phyloP scores from a whole-genome alignment of 2,797 vertebrate genomes.

The Lutjanus campechanus region DNA sequence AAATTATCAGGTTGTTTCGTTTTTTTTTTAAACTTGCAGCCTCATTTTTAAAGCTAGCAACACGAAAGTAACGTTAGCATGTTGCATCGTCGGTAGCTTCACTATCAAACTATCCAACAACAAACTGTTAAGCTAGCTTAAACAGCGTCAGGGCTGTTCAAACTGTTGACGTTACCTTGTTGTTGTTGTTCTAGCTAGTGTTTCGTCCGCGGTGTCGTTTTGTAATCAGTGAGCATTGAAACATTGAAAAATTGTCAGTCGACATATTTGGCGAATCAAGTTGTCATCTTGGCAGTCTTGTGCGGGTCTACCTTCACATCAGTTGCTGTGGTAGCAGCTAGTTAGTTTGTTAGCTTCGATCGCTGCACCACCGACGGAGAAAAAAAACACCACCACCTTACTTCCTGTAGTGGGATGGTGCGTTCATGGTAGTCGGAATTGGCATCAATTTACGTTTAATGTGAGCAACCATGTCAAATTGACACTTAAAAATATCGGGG shows the following conservation, averaged over 20 bases:
- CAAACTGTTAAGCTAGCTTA: slow-evolving; percentile 11
- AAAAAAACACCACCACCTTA: slow-evolving; percentile 28
- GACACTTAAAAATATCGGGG: too few species aligned
- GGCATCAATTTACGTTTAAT: fast-evolving
- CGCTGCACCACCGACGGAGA: slow-evolving; percentile 33
- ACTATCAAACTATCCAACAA: not conserved
- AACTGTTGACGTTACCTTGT: slow-evolving; percentile 68
- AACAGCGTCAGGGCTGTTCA: not conserved
- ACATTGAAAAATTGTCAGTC: not conserved
- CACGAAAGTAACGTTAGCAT: not conserved
- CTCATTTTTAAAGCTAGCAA: not conserved
- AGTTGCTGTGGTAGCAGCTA: slow-evolving; percentile 3
- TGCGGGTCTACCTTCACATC: not conserved
- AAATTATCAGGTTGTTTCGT: not conserved
- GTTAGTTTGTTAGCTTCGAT: slow-evolving; percentile 51
- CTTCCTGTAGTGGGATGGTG: slow-evolving; percentile 70
- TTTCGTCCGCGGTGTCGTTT: slow-evolving; percentile 43
- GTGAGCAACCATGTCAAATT: too few species aligned
- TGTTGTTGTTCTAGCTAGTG: slow-evolving; percentile 59
- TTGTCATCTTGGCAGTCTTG: slow-evolving; percentile 20
- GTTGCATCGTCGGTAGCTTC: too few species aligned
- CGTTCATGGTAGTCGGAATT: slow-evolving; percentile 45
- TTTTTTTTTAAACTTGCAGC: not conserved
- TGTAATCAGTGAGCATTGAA: slow-evolving; percentile 14
- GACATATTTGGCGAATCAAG: slow-evolving; percentile 44